A percentile compares a stretch with the other conserved stretches of the same genome.
Conservation (phyloP, 2,888 invertebrate genomes). For the Troides oblongomaculatus region DNA sequence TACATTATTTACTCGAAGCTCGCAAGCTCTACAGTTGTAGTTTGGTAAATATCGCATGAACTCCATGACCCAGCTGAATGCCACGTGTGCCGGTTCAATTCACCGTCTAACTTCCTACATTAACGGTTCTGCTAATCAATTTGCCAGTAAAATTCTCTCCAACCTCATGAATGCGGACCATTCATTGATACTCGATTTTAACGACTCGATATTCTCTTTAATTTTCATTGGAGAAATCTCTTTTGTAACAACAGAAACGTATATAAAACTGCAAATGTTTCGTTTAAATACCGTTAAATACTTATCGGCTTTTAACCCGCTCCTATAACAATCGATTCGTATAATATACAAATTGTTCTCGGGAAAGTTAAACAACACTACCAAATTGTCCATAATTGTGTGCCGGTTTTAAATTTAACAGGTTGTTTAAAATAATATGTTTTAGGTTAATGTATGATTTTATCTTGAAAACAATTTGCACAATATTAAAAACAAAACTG, state of each 20-base stretch:
- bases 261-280: conserved; percentile 17
- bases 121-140: conserved; percentile 34
- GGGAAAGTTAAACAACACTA: conserved; percentile 2
- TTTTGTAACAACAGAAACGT: conserved; percentile 12
- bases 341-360: conserved; percentile 9
- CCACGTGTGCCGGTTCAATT: conserved; percentile 37
- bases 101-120: conserved; percentile 14
- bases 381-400: neutral
- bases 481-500: neutral
- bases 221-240: conserved; percentile 16
- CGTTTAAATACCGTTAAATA: conserved; percentile 17
- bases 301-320: conserved; percentile 14
- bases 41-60: conserved; percentile 62
- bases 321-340: conserved; percentile 10
- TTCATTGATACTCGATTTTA: conserved; percentile 21
- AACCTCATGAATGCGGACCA: conserved; percentile 17
- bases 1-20: neutral
- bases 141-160: conserved; percentile 33
- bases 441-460: neutral
- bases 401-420: neutral
- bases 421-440: neutral
- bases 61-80: conserved; percentile 53
- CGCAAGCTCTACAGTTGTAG: conserved; percentile 49
- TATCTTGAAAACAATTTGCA: neutral
- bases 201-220: conserved; percentile 12